Conservation (phyloP, 2,113 vertebrate species). For the Corydoras maculifer region DNA sequence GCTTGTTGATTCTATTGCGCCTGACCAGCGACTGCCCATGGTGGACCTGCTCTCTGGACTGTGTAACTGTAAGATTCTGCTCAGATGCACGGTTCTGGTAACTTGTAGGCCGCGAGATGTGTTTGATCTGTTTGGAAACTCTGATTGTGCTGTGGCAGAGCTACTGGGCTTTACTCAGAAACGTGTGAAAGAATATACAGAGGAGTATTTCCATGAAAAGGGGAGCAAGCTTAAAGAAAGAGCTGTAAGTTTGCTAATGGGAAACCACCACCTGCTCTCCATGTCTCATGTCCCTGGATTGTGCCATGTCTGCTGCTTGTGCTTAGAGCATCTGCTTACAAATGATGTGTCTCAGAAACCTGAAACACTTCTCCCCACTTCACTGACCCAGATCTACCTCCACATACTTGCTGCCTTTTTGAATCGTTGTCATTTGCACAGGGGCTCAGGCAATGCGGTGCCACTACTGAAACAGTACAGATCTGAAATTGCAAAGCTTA, state of each 20-base stretch:
- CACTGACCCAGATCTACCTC: slow-evolving; percentile 78
- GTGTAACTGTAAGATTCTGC: slow-evolving; percentile 71
- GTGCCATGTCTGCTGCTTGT: slow-evolving; percentile 76
- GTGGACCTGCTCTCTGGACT: slow-evolving; percentile 71
- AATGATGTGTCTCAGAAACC: neutral
- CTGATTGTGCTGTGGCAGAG: slow-evolving; percentile 59
- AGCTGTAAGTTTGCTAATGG: slow-evolving; percentile 61
- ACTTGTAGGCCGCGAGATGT: slow-evolving; percentile 73
- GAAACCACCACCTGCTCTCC: slow-evolving; percentile 63
- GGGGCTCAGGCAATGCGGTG: neutral
- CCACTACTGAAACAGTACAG: slow-evolving; percentile 41
- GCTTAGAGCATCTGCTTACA: slow-evolving; percentile 67
- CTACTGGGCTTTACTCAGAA: slow-evolving; percentile 71
- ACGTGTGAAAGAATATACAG: slow-evolving; percentile 67
- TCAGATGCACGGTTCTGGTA: slow-evolving; percentile 75
- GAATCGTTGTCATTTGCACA: slow-evolving; percentile 33
- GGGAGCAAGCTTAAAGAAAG: slow-evolving; percentile 36
- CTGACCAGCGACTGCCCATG: slow-evolving; percentile 45
- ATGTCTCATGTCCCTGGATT: slow-evolving; percentile 77
- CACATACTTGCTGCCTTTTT: slow-evolving; percentile 69
- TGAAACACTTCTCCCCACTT: slow-evolving; percentile 59
- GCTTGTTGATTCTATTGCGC: slow-evolving; percentile 11
- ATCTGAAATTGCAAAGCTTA: slow-evolving; percentile 61
- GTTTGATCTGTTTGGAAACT: slow-evolving; percentile 53
- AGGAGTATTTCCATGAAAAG: slow-evolving; percentile 64